These are phyloP conservation scores for Drosophila ambigua DNA, from an alignment of 1,140 invertebrate genomes.

Conservation along the genomic window DNA sequence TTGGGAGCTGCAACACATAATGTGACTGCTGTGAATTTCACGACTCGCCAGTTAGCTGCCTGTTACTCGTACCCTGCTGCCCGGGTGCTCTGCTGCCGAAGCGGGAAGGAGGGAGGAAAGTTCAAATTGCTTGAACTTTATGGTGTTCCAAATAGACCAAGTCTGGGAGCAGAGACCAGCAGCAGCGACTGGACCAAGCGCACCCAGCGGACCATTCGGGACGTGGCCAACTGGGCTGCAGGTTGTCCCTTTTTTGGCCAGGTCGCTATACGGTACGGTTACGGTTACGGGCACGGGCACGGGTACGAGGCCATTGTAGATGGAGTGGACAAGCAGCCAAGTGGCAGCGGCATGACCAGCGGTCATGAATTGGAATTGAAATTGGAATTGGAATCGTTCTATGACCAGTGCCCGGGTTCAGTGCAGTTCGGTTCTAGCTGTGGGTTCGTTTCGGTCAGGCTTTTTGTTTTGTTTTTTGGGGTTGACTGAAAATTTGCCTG, in stretches of 20 bases:
- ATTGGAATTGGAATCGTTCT: constrained; percentile 60
- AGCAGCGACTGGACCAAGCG: constrained; percentile 34
- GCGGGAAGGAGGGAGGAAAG: constrained; percentile 41
- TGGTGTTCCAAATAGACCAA: constrained; percentile 76
- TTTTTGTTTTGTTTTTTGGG: constrained; percentile 36
- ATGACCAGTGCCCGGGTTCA: constrained; percentile 31
- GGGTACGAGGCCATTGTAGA: not conserved
- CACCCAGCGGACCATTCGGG: constrained; percentile 23
- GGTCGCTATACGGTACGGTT: no score
- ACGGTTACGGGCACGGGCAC: no score
- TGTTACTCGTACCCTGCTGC: constrained; percentile 37
- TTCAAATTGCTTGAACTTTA: constrained; percentile 80
- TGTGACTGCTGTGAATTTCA: constrained; percentile 79
- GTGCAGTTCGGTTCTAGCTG: constrained; percentile 10
- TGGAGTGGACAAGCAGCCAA: constrained; percentile 1
- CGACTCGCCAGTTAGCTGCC: constrained; percentile 69
- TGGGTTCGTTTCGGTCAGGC: constrained; percentile 49
- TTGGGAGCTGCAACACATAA: constrained; percentile 49
- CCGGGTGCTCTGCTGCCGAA: constrained; percentile 25
- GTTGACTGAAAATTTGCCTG: constrained; percentile 53
- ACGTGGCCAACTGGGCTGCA: constrained; percentile 42
- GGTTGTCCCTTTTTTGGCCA: constrained; percentile 69
- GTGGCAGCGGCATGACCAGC: constrained; percentile 52
- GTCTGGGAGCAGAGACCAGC: not conserved
- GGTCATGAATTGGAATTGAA: constrained; percentile 61